Evolutionary conservation across 2,797 vertebrate genomes (phyloP).

Genomic region (Bryconaethiops microstoma): DNA sequence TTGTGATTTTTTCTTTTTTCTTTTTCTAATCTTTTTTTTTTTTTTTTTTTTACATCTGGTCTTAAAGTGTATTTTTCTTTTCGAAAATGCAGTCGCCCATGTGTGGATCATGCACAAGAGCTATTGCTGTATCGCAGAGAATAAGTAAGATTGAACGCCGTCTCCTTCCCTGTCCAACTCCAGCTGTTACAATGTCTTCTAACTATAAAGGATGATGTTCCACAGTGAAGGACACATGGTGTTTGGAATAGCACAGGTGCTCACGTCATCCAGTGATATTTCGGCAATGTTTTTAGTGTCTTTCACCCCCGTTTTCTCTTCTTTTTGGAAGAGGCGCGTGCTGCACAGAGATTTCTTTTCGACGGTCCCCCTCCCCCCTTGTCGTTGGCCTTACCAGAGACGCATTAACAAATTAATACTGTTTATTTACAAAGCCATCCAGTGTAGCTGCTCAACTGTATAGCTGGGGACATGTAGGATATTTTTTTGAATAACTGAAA

Average conservation of each 20-base stretch:
- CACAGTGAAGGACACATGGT: not conserved
- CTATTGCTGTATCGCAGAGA: not conserved
- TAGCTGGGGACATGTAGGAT: constrained; percentile 63
- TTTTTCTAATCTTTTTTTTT: not conserved
- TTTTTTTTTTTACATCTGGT: constrained; percentile 19
- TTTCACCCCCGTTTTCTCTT: constrained; percentile 15
- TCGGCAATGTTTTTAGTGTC: constrained; percentile 1
- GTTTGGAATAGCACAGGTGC: not conserved
- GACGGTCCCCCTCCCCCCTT: constrained; percentile 29
- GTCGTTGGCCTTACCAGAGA: constrained; percentile 51
- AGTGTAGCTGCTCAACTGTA: constrained; percentile 56
- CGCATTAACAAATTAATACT: constrained; percentile 47
- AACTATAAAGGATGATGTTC: not conserved
- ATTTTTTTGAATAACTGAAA: constrained; percentile 69
- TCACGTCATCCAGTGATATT: not conserved
- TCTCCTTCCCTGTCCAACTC: not conserved
- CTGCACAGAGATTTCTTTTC: constrained; percentile 12
- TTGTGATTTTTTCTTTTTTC: not conserved
- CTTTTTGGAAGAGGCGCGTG: constrained; percentile 33
- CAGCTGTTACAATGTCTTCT: not conserved
- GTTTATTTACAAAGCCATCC: constrained; percentile 54
- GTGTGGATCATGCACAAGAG: not conserved
- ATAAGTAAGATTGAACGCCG: not conserved
- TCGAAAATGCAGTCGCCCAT: not conserved
- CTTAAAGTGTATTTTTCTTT: constrained; percentile 26